Percentiles rank a stretch among this genome's conserved stretches.
These are phyloP conservation scores for Aphidius colemani DNA, from an alignment of 2,888 invertebrate genomes.

Conservation along the genomic window DNA sequence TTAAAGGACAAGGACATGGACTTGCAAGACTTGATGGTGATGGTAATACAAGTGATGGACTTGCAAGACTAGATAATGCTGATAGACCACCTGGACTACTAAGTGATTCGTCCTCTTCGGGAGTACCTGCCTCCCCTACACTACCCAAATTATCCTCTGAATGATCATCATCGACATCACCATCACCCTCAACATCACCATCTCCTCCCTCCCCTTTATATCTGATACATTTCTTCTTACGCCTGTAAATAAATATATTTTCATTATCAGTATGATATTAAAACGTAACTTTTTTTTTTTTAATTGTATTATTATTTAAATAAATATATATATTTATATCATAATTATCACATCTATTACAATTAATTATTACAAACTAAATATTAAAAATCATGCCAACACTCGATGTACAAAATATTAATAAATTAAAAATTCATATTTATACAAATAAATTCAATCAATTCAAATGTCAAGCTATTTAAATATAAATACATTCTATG, in stretches of 20 bases:
- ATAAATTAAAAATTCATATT: constrained; percentile 11
- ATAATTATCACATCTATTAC: constrained; percentile 8
- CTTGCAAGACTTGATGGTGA: constrained; percentile 74
- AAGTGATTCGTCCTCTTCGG: constrained; percentile 59
- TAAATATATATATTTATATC: neutral
- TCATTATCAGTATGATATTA: no score
- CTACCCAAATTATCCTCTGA: constrained; percentile 79
- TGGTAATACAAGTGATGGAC: constrained; percentile 75
- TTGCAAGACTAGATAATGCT: constrained; percentile 71
- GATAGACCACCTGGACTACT: constrained; percentile 70
- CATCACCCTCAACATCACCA: constrained; percentile 68
- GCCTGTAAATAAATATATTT: constrained; percentile 64
- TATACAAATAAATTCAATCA: no score
- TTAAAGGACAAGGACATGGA: constrained; percentile 65
- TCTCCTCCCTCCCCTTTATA: constrained; percentile 86
- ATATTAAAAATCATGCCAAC: constrained; percentile 15
- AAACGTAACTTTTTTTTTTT: neutral
- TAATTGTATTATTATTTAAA: neutral
- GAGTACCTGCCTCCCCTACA: constrained; percentile 76
- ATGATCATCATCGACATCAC: constrained; percentile 66
- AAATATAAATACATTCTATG: no score
- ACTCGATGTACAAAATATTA: constrained; percentile 7
- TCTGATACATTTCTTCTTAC: constrained; percentile 96
- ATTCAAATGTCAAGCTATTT: no score
- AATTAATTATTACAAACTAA: constrained; percentile 5